Percentiles rank a stretch among this genome's conserved stretches.
Evolutionary conservation across 2,888 invertebrate species (phyloP).

Genomic region (Saturnia japonica): DNA sequence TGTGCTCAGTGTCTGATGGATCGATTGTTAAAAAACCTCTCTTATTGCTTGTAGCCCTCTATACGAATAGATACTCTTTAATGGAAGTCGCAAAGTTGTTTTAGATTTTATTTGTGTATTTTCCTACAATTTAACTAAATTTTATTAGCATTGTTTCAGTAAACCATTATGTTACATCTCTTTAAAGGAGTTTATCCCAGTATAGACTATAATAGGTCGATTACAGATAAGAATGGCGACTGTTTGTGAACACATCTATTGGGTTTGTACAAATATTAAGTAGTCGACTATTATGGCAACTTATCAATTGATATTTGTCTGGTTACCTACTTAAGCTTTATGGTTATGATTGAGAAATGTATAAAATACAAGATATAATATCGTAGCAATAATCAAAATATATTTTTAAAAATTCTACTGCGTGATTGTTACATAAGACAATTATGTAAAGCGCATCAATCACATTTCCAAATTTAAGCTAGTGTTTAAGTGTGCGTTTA

Average conservation of each 20-base stretch:
- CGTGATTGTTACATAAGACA: not conserved
- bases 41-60: constrained; percentile 57
- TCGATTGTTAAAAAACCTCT: constrained; percentile 65
- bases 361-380: not conserved
- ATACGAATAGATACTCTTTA: constrained; percentile 64
- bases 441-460: not conserved
- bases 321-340: not conserved
- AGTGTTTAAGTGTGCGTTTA: not conserved
- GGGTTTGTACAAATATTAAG: not conserved
- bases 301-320: not conserved
- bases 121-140: constrained; percentile 32
- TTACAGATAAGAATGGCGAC: not conserved
- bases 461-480: not conserved
- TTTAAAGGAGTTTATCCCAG: not conserved
- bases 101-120: constrained; percentile 49
- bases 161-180: not conserved
- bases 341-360: not conserved
- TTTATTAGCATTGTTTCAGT: not conserved
- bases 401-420: too few relatives aligned
- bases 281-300: not conserved
- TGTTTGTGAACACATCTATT: not conserved
- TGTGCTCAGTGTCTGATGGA: constrained; percentile 66
- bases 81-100: constrained; percentile 52
- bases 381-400: too few relatives aligned
- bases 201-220: not conserved